These are phyloP conservation scores for Drosophila lutescens DNA, from an alignment of 2,888 invertebrate genomes.

Conservation along the genomic window DNA sequence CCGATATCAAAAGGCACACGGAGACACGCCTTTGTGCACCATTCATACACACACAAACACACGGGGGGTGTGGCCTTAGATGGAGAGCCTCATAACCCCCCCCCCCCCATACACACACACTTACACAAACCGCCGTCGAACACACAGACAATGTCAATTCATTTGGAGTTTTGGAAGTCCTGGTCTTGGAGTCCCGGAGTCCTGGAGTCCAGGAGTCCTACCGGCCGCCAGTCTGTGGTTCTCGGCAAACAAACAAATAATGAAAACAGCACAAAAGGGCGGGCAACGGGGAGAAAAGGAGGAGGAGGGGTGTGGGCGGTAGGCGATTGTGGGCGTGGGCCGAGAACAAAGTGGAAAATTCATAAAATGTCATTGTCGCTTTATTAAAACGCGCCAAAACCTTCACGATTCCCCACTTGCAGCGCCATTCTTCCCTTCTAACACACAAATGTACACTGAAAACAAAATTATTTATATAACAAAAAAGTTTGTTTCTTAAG, in stretches of 20 bases:
- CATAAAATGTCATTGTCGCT: slow-evolving; percentile 79
- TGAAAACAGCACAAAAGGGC: slow-evolving; percentile 52
- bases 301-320: not conserved
- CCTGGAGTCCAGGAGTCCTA: slow-evolving; percentile 40
- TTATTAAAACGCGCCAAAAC: slow-evolving; percentile 78
- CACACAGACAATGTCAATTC: slow-evolving; percentile 66
- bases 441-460: slow-evolving; percentile 30
- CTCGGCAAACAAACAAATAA: slow-evolving; percentile 74
- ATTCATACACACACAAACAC: slow-evolving; percentile 13
- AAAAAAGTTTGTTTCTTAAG: no score
- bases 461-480: not conserved
- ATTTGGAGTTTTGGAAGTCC: slow-evolving; percentile 44
- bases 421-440: slow-evolving; percentile 36
- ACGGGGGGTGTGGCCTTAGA: not conserved
- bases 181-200: slow-evolving; percentile 17
- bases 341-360: slow-evolving; percentile 77
- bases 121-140: slow-evolving; percentile 17
- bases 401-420: slow-evolving; percentile 36
- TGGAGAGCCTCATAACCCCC: not conserved
- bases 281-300: not conserved
- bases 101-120: slow-evolving; percentile 5
- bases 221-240: slow-evolving; percentile 62
- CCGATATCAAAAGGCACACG: slow-evolving; percentile 73
- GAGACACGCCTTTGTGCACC: slow-evolving; percentile 70
- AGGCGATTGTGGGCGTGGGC: slow-evolving; percentile 28